Evolutionary conservation across 2,888 invertebrate genomes (phyloP).

Genomic region (Falcaria lacertinaria): DNA sequence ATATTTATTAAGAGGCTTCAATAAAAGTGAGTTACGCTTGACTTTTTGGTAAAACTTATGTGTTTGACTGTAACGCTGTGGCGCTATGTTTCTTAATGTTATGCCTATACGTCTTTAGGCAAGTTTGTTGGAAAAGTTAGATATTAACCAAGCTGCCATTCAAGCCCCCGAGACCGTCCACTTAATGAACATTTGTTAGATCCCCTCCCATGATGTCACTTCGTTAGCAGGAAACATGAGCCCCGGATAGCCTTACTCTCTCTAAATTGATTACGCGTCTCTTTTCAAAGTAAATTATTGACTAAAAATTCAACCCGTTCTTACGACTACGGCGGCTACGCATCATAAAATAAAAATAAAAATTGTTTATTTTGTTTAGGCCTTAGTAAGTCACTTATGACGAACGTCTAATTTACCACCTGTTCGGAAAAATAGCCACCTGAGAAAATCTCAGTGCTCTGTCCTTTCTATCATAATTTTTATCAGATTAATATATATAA

Average conservation of each 20-base stretch:
- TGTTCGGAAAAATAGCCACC: background rate
- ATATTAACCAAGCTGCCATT: background rate
- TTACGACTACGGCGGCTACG: too few relatives aligned
- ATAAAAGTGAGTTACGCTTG: too few relatives aligned
- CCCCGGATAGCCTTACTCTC: background rate
- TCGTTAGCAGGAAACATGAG: background rate
- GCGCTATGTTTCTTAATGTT: background rate
- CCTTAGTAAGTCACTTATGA: too few relatives aligned
- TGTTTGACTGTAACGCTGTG: background rate
- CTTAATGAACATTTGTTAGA: background rate
- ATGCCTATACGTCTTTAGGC: background rate
- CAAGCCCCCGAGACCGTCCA: background rate
- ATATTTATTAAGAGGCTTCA: too few relatives aligned
- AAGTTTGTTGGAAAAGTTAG: background rate
- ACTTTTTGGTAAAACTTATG: background rate
- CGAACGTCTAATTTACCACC: too few relatives aligned
- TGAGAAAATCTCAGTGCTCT: too few relatives aligned
- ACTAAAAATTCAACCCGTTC: too few relatives aligned
- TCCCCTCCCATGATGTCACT: background rate
- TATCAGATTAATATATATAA: too few relatives aligned
- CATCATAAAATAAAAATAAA: too few relatives aligned
- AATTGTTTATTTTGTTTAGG: too few relatives aligned
- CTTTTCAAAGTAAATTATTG: background rate
- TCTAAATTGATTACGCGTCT: background rate
- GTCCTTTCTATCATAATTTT: too few relatives aligned